Conservation (phyloP, 2,888 invertebrate genomes). For the Poecilobothrus nobilitatus region DNA sequence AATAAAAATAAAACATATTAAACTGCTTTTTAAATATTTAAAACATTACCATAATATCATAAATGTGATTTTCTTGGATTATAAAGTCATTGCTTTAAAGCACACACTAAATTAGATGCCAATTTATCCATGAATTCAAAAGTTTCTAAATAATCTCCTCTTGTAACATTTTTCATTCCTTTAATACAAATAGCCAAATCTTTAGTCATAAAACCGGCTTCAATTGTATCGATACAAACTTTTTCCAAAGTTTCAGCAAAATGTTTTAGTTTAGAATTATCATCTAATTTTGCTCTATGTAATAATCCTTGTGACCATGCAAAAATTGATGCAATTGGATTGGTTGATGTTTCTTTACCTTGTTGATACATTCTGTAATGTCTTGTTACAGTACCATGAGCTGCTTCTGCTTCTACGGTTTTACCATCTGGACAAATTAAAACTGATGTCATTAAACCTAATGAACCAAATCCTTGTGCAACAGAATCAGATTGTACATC, state of each 20-base stretch:
- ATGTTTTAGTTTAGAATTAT: constrained; percentile 62
- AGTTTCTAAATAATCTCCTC: constrained; percentile 88
- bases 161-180: constrained; percentile 64
- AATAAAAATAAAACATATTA: too few relatives aligned
- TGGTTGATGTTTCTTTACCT: constrained; percentile 97
- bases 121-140: constrained; percentile 95
- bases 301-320: constrained; percentile 94
- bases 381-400: constrained; percentile 93
- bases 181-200: constrained; percentile 98
- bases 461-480: constrained; percentile 92
- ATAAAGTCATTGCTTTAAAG: constrained; percentile 18
- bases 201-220: constrained; percentile 93
- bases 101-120: constrained; percentile 68
- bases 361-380: constrained; percentile 83
- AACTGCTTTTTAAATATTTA: too few relatives aligned
- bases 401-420: constrained; percentile 96
- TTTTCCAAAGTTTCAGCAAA: constrained; percentile 83
- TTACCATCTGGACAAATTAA: constrained; percentile 95
- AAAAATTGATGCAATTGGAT: constrained; percentile 97
- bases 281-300: constrained; percentile 90
- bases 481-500: constrained; percentile 98
- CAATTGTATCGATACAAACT: constrained; percentile 91
- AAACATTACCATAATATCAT: background rate
- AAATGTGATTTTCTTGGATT: background rate
- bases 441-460: constrained; percentile 98